These are phyloP conservation scores for Drosophila ficusphila DNA, from an alignment of 1,140 invertebrate genomes.

Conservation along the genomic window DNA sequence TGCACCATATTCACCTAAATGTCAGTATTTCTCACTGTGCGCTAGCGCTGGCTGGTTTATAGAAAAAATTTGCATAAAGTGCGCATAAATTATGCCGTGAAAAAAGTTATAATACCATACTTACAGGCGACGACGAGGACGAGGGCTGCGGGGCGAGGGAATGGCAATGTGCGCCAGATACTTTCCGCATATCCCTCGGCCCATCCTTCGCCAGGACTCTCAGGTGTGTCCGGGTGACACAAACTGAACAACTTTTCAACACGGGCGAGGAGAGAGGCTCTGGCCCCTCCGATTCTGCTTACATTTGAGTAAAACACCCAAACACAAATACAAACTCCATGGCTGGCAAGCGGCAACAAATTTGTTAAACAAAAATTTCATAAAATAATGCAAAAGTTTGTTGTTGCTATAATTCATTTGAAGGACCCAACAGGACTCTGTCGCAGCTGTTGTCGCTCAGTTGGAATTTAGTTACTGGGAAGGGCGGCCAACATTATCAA, in stretches of 20 bases:
- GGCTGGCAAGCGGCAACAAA: constrained; percentile 44
- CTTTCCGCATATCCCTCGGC: constrained; percentile 20
- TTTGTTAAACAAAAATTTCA: constrained; percentile 62
- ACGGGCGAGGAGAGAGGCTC: constrained; percentile 1
- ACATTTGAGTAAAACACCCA: constrained; percentile 45
- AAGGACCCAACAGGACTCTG: constrained; percentile 36
- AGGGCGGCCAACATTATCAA: constrained; percentile 26
- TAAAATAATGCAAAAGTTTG: constrained; percentile 65
- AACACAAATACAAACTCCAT: constrained; percentile 36
- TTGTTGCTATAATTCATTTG: constrained; percentile 58
- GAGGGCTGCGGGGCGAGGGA: constrained; percentile 9
- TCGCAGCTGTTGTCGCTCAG: constrained; percentile 50
- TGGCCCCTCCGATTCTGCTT: constrained; percentile 21
- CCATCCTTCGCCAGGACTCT: constrained; percentile 45
- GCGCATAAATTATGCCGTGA: constrained; percentile 62
- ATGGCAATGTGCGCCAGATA: constrained; percentile 31
- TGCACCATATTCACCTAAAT: background rate
- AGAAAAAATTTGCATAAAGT: constrained; percentile 65
- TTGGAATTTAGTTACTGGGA: constrained; percentile 22
- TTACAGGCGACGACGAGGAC: constrained; percentile 46
- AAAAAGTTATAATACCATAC: constrained; percentile 67
- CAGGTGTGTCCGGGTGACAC: constrained; percentile 59
- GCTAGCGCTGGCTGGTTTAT: constrained; percentile 31
- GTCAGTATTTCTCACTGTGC: background rate
- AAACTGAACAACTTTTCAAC: constrained; percentile 53